Conservation (phyloP, 2,888 invertebrate species). For the Eristalis pertinax region DNA sequence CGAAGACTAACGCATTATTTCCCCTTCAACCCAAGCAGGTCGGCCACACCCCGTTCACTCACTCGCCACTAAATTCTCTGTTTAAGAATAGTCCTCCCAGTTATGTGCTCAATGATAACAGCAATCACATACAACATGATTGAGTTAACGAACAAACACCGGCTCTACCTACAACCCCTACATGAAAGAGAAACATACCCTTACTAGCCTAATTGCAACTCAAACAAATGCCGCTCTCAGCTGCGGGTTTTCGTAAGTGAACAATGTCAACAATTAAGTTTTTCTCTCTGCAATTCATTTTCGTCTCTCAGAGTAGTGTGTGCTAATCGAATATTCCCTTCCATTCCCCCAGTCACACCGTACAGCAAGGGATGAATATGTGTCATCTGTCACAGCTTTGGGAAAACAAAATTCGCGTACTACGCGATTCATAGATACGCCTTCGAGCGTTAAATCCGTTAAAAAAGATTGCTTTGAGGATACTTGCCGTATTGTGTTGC, state of each 20-base stretch:
- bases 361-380: neutral
- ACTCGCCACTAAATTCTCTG: too few species aligned
- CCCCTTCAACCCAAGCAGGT: too few species aligned
- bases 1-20: too few species aligned
- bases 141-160: slow-evolving; percentile 10
- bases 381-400: neutral
- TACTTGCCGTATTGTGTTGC: neutral
- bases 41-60: too few species aligned
- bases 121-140: slow-evolving; percentile 21
- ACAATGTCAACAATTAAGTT: slow-evolving; percentile 23
- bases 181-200: neutral
- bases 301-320: neutral
- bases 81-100: neutral
- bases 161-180: neutral
- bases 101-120: neutral
- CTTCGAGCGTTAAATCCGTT: slow-evolving; percentile 24
- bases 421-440: neutral
- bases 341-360: neutral
- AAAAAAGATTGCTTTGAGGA: slow-evolving; percentile 14
- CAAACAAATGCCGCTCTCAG: slow-evolving; percentile 17
- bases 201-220: slow-evolving; percentile 11
- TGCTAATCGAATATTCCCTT: neutral
- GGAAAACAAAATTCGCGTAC: neutral
- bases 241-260: neutral
- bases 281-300: slow-evolving; percentile 1